Evolutionary conservation across 2,888 invertebrate genomes (phyloP).

Genomic region (Taphrorychus bicolor): DNA sequence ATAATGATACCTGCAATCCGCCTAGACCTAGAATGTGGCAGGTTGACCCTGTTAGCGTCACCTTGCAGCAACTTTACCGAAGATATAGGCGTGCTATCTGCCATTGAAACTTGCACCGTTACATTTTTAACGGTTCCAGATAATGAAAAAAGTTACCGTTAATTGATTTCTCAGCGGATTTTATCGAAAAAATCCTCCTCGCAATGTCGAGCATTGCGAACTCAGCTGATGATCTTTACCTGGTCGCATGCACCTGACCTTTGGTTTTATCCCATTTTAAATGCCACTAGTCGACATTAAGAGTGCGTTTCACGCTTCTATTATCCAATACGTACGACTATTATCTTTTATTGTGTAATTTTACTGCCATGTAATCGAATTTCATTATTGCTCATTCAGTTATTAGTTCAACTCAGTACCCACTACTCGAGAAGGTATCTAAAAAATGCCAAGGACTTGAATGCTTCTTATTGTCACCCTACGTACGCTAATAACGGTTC

Average conservation of each 20-base stretch:
- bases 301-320: slow-evolving; percentile 47
- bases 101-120: slow-evolving; percentile 27
- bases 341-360: slow-evolving; percentile 28
- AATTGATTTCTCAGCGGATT: not conserved
- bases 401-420: slow-evolving; percentile 9
- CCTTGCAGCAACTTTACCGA: slow-evolving; percentile 43
- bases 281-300: slow-evolving; percentile 58
- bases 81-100: slow-evolving; percentile 24
- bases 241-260: slow-evolving; percentile 49
- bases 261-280: slow-evolving; percentile 50
- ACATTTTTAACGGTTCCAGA: slow-evolving; percentile 27
- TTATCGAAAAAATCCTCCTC: not conserved
- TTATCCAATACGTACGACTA: slow-evolving; percentile 25
- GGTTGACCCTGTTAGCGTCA: slow-evolving; percentile 46
- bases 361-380: slow-evolving; percentile 22
- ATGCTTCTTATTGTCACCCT: not conserved
- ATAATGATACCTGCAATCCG: no score
- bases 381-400: slow-evolving; percentile 18
- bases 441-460: not conserved
- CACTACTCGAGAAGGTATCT: not conserved
- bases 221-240: slow-evolving; percentile 37
- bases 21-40: slow-evolving; percentile 11
- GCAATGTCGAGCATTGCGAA: slow-evolving; percentile 1
- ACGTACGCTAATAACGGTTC: not conserved
- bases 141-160: slow-evolving; percentile 1